Evolutionary conservation across 2,888 invertebrate species (phyloP), one percentile per base, ranked within the genome.

Genomic region (Pyrrhosoma nymphula): DNA sequence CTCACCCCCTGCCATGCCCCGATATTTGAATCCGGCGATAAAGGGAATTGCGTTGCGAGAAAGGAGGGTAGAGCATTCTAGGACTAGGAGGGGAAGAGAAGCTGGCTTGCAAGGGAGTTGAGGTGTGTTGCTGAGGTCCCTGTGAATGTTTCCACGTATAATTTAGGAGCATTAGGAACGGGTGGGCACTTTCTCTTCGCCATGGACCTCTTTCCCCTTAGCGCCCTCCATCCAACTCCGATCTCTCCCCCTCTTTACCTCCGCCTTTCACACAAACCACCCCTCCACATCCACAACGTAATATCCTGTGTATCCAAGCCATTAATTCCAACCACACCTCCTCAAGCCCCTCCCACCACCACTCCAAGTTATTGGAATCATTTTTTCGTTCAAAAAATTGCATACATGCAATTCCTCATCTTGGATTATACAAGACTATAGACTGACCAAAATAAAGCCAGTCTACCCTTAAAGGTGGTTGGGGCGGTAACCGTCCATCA

Each of bases 41-140:
- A 26, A 26, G 47, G 69, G 69, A 26, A 69, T 47, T 4, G 69
- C n/a, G 69, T n/a, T 69, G 26, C 12, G 69, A 10, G 69, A 8
- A 8, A 47, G 4, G 60, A 23, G 60, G 60, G 60, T 18, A 60
- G 60, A 12, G 23, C 4, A 16, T 23, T 23, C 60, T 60, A 47
- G 47, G 47, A 47, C 4, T 47, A 47, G 69, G 69, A 69, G 69
- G 23, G 69, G 69, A 26, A 8, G 23, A n/a, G 47, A 47, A 47
- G 26, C 20, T 69, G 69, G 69, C 26, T 69, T 69, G 69, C n/a
- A n/a, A 12, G 69, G 69, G 47, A 47, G 69, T 8, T 69, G 69
- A n/a, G n/a, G 69, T 69, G 69, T 69, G 69, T 69, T 69, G 69
- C 26, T 69, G 69, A 69, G 69, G 69, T 69, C 26, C 69, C 69